Base-by-base conservation (phyloP, 2,888 invertebrate genomes). In the Leucozona laternaria region DNA sequence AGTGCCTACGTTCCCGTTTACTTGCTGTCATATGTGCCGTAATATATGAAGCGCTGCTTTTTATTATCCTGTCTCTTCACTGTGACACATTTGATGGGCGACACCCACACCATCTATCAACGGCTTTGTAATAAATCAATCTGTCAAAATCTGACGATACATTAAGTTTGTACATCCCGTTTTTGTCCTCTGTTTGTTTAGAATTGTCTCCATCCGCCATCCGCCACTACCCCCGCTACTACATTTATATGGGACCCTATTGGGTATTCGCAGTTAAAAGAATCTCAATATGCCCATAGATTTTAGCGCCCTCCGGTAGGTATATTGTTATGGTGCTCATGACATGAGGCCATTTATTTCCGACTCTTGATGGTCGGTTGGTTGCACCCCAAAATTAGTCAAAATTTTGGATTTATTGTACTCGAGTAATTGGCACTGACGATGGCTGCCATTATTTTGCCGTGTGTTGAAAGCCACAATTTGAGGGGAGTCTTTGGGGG, bases 111-210 rank as follows among this genome's bases (percentile, higher is more conserved):
- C 84, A 85, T 80, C 84, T 84, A 84, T 84, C 84, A 80, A 71
- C 55, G 53, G 66, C 37, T 53, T 71, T 31, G 66, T 68, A 80
- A 85, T 85, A 85, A 85, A 85, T 85, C 84, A 85, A 85, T 80
- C 84, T 80, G 80, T 80, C 84, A 85, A 28, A 77, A 85, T 85
- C 72, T 77, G 80, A 85, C 80, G 80, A 77, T 76, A 77, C 76
- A 72, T 80, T 55, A 77, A 71, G 75, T 80, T 85, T 84, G 68
- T 77, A 66, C 80, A 71, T 80, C 22, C 66, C 17, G 37, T 43
- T 72, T 71, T 76, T 43, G 55, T 70, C 20, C 50, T 80, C 25
- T 58, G 48, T 45, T 25, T 70, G 62, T 43, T 25, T 64, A 50
- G 34, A 57, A 34, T 45, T 66, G 31, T 31, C 66, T 25, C 11